Evolutionary conservation across 2,113 vertebrate species (phyloP).

Genomic region (Sceloporus undulatus): DNA sequence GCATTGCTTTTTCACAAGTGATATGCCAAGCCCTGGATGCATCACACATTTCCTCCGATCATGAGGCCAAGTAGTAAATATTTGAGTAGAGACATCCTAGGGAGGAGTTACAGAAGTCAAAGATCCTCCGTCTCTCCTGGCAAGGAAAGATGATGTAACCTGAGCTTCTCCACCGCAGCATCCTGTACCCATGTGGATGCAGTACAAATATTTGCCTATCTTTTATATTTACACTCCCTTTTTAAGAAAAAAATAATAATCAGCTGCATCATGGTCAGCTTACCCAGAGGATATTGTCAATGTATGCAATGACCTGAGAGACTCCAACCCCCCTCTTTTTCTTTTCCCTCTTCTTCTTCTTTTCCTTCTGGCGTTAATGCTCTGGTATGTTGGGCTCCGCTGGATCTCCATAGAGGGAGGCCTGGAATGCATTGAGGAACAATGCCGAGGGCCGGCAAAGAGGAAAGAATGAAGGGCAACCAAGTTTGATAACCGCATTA

Average conservation of each 20-base stretch:
- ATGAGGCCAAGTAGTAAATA: background rate
- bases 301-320: conserved; percentile 78
- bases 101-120: background rate
- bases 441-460: conserved; percentile 78
- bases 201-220: conserved; percentile 62
- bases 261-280: conserved; percentile 47
- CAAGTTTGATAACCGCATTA: conserved; percentile 98
- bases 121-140: background rate
- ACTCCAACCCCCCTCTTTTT: conserved; percentile 55
- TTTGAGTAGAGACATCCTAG: background rate
- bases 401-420: conserved; percentile 88
- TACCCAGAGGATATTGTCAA: conserved; percentile 54
- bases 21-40: too few relatives aligned
- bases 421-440: conserved; percentile 87
- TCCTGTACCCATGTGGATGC: conserved; percentile 41
- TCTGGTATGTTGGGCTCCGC: conserved; percentile 81
- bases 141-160: conserved; percentile 34
- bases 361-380: conserved; percentile 58
- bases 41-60: too few relatives aligned
- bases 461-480: conserved; percentile 90
- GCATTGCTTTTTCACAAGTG: too few relatives aligned
- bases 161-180: conserved; percentile 22
- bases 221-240: conserved; percentile 4
- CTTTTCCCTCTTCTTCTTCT: background rate
- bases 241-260: conserved; percentile 33